phyloP scores from a whole-genome alignment of 2,888 invertebrate genomes.

The Drosophila infuscata region DNA sequence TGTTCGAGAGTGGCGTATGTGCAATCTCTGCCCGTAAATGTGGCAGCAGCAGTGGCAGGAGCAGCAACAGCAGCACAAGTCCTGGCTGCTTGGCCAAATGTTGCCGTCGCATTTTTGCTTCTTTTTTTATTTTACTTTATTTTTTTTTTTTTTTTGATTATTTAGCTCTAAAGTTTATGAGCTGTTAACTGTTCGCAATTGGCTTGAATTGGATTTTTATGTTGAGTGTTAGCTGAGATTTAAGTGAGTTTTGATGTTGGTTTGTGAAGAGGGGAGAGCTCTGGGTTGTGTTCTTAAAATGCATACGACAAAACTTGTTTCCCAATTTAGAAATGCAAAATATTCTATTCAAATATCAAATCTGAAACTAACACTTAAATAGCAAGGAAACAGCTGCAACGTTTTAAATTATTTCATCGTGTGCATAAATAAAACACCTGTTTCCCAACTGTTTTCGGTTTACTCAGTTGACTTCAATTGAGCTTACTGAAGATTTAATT shows the following conservation, averaged over 20 bases:
- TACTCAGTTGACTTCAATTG: background rate
- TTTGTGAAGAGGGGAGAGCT: background rate
- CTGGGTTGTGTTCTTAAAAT: background rate
- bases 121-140: background rate
- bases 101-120: conserved; percentile 51
- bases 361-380: background rate
- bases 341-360: background rate
- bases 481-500: conserved; percentile 5
- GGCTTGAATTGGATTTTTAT: conserved; percentile 6
- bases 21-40: conserved; percentile 62
- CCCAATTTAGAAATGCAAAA: background rate
- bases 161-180: conserved; percentile 17
- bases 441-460: conserved; percentile 24
- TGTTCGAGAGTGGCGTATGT: conserved; percentile 47
- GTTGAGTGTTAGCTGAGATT: background rate
- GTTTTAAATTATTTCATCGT: background rate
- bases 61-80: conserved; percentile 31
- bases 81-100: conserved; percentile 28
- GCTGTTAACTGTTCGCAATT: conserved; percentile 20
- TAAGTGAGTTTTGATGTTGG: conserved; percentile 1
- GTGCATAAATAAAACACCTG: conserved; percentile 16
- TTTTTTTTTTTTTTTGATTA: background rate
- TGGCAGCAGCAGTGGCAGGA: conserved; percentile 33
- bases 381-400: conserved; percentile 1
- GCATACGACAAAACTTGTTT: background rate